phyloP scores from a whole-genome alignment of 1,140 invertebrate genomes.

The Lepidotrigona ventralis region DNA sequence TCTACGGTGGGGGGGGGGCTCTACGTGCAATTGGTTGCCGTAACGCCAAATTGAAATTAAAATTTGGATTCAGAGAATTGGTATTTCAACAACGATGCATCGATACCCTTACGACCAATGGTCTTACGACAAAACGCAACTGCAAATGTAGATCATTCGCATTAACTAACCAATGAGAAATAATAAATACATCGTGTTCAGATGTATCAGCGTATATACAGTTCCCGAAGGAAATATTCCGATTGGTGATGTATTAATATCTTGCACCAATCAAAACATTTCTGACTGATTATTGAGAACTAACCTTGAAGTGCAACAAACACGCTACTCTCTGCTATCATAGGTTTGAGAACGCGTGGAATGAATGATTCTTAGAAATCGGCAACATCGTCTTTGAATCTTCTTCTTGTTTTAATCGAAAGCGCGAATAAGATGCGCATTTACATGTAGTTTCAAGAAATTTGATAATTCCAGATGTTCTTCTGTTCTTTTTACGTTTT shows the following conservation, averaged over 20 bases:
- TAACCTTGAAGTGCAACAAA: background rate
- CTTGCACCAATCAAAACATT: background rate
- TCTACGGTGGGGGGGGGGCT: no score
- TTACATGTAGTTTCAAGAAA: background rate
- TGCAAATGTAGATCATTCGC: background rate
- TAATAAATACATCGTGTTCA: background rate
- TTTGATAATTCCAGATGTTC: background rate
- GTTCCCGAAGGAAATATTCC: background rate
- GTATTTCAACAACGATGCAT: background rate
- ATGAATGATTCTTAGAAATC: background rate
- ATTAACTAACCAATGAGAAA: conserved; percentile 16
- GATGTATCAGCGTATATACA: background rate
- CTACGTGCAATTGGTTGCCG: background rate
- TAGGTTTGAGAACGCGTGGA: background rate
- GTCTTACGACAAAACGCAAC: background rate
- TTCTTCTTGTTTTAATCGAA: background rate
- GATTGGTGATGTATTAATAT: background rate
- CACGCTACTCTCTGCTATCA: background rate
- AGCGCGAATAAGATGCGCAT: no score
- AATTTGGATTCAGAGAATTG: conserved; percentile 2
- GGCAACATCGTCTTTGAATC: background rate
- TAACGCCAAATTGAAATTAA: background rate
- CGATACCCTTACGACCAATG: conserved; percentile 4
- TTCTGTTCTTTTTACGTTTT: background rate
- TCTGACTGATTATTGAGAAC: background rate